phyloP scores from a whole-genome alignment of 1,140 invertebrate species.

The Mamestra configurata region DNA sequence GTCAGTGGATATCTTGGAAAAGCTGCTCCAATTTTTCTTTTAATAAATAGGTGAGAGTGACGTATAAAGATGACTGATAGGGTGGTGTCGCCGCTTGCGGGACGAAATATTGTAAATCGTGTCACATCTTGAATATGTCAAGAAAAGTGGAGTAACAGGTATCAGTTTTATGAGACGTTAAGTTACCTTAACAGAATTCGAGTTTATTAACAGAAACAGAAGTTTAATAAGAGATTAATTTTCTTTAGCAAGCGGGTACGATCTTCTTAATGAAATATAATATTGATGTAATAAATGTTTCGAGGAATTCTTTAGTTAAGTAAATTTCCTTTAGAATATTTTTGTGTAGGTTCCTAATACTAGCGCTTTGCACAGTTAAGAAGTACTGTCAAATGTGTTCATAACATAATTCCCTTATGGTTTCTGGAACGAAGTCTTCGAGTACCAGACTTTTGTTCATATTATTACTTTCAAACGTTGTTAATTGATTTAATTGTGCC shows the following conservation, averaged over 20 bases:
- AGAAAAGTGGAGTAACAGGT: conserved; percentile 37
- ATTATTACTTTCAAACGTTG: too few species aligned
- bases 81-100: neutral
- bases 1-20: neutral
- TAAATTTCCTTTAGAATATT: too few species aligned
- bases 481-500: too few species aligned
- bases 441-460: too few species aligned
- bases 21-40: conserved; percentile 30
- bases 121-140: conserved; percentile 31
- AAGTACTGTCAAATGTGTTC: too few species aligned
- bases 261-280: neutral
- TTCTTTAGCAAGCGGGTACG: neutral
- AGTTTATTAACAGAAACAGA: conserved; percentile 1
- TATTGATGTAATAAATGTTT: neutral
- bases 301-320: neutral
- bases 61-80: conserved; percentile 43
- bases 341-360: too few species aligned
- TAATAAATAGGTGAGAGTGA: conserved; percentile 40
- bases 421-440: too few species aligned
- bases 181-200: neutral
- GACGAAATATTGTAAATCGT: conserved; percentile 37
- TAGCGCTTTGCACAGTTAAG: too few species aligned
- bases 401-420: too few species aligned
- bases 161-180: conserved; percentile 13
- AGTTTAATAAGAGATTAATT: conserved; percentile 11